Conservation (phyloP, 1,140 invertebrate species). For the Leucophenga varia region DNA sequence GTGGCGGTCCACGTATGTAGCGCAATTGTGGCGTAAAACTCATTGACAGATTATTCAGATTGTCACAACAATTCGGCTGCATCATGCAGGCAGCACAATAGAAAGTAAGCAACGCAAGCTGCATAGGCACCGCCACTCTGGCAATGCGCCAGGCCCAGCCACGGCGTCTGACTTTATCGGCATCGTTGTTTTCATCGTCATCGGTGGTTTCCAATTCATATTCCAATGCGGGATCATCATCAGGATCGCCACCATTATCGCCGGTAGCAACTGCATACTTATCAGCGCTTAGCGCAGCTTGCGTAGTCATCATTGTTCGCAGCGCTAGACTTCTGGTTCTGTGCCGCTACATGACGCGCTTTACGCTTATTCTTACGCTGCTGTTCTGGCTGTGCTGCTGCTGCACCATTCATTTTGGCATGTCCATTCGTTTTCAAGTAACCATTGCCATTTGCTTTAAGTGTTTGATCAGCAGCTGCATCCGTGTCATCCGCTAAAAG, state of each 20-base stretch:
- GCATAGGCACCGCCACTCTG: constrained; percentile 75
- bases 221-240: constrained; percentile 38
- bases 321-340: too few relatives aligned
- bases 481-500: too few relatives aligned
- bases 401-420: constrained; percentile 10
- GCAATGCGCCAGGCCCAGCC: constrained; percentile 76
- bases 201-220: constrained; percentile 43
- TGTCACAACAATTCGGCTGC: constrained; percentile 82
- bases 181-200: constrained; percentile 35
- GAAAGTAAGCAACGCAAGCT: constrained; percentile 77
- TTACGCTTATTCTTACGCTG: too few relatives aligned
- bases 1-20: constrained; percentile 82
- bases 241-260: constrained; percentile 41
- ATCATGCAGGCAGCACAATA: constrained; percentile 79
- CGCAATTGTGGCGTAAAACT: constrained; percentile 81
- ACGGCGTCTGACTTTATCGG: constrained; percentile 58
- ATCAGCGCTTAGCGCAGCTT: constrained; percentile 16
- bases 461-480: too few relatives aligned
- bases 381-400: background rate
- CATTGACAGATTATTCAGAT: constrained; percentile 77
- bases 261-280: constrained; percentile 18
- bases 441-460: too few relatives aligned
- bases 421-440: constrained; percentile 18
- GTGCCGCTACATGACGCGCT: too few relatives aligned
- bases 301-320: too few relatives aligned